Evolutionary conservation across 2,888 invertebrate genomes (phyloP).

Genomic region (Bugula neritina): DNA sequence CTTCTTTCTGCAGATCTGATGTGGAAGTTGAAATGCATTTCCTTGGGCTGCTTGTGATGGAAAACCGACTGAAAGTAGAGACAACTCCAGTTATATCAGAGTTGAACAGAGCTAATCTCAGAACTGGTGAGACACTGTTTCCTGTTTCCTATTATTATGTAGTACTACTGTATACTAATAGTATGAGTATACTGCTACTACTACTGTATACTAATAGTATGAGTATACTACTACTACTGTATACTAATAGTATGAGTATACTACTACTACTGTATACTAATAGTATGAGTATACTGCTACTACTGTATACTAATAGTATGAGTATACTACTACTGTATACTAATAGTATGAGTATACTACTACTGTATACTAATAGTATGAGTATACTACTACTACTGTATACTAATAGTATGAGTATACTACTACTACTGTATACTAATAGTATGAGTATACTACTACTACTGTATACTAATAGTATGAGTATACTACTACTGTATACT

Average conservation of each 20-base stretch:
- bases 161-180: too few relatives aligned
- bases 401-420: neutral
- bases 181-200: too few relatives aligned
- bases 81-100: slow-evolving; percentile 72
- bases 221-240: neutral
- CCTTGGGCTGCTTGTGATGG: slow-evolving; percentile 84
- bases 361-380: too few relatives aligned
- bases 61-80: slow-evolving; percentile 85
- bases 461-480: too few relatives aligned
- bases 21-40: slow-evolving; percentile 75
- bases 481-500: too few relatives aligned
- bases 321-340: too few relatives aligned
- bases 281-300: neutral
- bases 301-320: neutral
- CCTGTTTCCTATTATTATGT: too few relatives aligned
- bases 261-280: neutral
- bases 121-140: slow-evolving; percentile 71
- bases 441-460: too few relatives aligned
- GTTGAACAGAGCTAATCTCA: slow-evolving; percentile 75
- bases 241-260: neutral
- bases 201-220: too few relatives aligned
- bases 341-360: too few relatives aligned
- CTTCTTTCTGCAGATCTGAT: slow-evolving; percentile 38
- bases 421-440: neutral
- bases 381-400: neutral